A percentile compares a stretch with the other conserved stretches of the same genome.
These are phyloP conservation scores for Apis dorsata DNA, from an alignment of 1,140 invertebrate genomes.

Conservation along the genomic window DNA sequence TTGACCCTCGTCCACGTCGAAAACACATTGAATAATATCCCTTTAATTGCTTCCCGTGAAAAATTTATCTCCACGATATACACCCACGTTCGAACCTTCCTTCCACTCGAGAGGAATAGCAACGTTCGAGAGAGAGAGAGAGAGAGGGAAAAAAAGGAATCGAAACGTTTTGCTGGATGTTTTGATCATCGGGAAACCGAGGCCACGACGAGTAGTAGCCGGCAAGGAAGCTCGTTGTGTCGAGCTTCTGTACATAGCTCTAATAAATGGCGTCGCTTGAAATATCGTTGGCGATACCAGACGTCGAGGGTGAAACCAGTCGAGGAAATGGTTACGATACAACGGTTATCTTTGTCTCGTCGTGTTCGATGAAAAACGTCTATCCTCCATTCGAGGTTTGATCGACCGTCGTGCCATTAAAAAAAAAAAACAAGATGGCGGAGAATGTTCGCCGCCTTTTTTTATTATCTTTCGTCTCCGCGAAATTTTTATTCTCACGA, in stretches of 20 bases:
- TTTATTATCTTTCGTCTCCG: background rate
- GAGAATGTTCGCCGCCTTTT: background rate
- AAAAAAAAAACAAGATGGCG: no score
- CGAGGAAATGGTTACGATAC: background rate
- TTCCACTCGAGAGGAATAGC: background rate
- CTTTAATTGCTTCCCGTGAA: no score
- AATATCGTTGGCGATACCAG: conserved; percentile 2
- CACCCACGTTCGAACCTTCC: no score
- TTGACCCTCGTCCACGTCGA: no score
- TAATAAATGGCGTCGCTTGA: conserved; percentile 27
- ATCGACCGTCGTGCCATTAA: no score
- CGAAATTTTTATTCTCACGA: no score
- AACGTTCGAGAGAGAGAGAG: background rate
- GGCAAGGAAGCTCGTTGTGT: conserved; percentile 38
- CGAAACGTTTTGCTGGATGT: conserved; percentile 15
- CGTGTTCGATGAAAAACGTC: background rate
- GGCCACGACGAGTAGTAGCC: conserved; percentile 13
- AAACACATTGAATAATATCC: no score
- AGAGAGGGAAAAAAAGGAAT: background rate
- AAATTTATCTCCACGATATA: no score
- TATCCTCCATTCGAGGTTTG: background rate
- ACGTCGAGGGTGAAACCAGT: background rate
- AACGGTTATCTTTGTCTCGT: background rate
- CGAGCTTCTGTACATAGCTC: conserved; percentile 18
- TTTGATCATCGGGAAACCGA: conserved; percentile 35